Evolutionary conservation across 2,113 vertebrate species (phyloP).

Genomic region (Hydrochoerus hydrochaeris): DNA sequence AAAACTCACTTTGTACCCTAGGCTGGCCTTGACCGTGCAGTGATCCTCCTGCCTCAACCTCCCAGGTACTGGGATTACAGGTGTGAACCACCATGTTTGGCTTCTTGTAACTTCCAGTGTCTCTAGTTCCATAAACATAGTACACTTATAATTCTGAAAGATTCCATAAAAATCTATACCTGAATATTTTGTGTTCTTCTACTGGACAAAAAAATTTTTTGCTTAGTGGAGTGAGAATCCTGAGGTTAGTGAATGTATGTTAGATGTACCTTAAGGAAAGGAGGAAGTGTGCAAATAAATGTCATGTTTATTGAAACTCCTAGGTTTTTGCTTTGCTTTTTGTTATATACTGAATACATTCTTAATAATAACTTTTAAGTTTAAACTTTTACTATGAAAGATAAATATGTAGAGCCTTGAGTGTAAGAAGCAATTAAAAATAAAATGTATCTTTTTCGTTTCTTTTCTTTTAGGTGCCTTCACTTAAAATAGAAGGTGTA

Average conservation of each 20-base stretch:
- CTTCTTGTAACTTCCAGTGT: background rate
- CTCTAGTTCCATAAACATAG: background rate
- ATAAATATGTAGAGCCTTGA: conserved; percentile 6
- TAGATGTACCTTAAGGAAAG: background rate
- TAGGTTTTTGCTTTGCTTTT: background rate
- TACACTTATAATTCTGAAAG: background rate
- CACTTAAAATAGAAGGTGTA: conserved; percentile 92
- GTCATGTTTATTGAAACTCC: background rate
- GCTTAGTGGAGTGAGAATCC: background rate
- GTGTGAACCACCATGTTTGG: background rate
- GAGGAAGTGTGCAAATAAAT: background rate
- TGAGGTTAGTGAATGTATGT: background rate
- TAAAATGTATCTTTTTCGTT: background rate
- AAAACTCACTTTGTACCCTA: background rate
- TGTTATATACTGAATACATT: background rate
- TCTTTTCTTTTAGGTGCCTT: conserved; percentile 87
- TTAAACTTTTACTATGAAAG: conserved; percentile 19
- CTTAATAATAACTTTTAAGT: conserved; percentile 38
- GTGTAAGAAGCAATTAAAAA: conserved; percentile 21
- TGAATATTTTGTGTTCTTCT: background rate
- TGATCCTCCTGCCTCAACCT: background rate
- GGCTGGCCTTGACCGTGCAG: background rate
- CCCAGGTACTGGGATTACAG: background rate
- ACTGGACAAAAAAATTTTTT: background rate
- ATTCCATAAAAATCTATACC: background rate